These are phyloP conservation scores for Entomobrya proxima DNA, from an alignment of 2,888 invertebrate species.

Conservation along the genomic window DNA sequence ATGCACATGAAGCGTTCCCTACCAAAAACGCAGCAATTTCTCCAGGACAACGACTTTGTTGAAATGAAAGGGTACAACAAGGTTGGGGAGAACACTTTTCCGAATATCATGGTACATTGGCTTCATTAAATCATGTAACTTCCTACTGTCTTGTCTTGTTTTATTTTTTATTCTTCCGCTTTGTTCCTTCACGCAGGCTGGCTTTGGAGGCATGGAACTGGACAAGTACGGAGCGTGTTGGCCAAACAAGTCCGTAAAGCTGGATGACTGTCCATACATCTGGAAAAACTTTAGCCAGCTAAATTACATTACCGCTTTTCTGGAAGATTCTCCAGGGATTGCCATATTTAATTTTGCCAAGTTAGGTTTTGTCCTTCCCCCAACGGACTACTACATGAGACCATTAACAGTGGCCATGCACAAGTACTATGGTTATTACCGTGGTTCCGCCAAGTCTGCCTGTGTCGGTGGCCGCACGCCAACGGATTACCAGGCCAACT, in stretches of 20 bases:
- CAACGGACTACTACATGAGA: constrained; percentile 89
- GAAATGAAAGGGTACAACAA: constrained; percentile 85
- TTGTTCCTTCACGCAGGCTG: constrained; percentile 79
- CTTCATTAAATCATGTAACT: background rate
- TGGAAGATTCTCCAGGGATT: constrained; percentile 85
- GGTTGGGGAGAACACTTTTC: constrained; percentile 89
- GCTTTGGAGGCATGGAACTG: constrained; percentile 79
- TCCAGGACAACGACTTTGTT: constrained; percentile 84
- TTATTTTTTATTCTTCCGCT: background rate
- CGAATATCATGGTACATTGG: constrained; percentile 90
- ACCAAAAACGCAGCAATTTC: constrained; percentile 84
- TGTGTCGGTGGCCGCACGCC: constrained; percentile 70
- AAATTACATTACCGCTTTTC: constrained; percentile 88
- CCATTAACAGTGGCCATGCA: constrained; percentile 84
- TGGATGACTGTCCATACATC: constrained; percentile 85
- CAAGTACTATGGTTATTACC: constrained; percentile 52
- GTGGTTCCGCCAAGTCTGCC: constrained; percentile 26
- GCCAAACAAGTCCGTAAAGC: constrained; percentile 77
- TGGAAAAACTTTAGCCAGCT: constrained; percentile 86
- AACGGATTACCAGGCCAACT: constrained; percentile 71
- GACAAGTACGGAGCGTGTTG: constrained; percentile 74
- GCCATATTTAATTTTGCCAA: constrained; percentile 88
- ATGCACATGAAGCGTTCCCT: constrained; percentile 87
- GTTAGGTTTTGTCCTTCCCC: constrained; percentile 84
- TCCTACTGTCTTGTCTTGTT: background rate